These are phyloP conservation scores for Petrophora chlorosata DNA, from an alignment of 2,888 invertebrate species.

Conservation along the genomic window DNA sequence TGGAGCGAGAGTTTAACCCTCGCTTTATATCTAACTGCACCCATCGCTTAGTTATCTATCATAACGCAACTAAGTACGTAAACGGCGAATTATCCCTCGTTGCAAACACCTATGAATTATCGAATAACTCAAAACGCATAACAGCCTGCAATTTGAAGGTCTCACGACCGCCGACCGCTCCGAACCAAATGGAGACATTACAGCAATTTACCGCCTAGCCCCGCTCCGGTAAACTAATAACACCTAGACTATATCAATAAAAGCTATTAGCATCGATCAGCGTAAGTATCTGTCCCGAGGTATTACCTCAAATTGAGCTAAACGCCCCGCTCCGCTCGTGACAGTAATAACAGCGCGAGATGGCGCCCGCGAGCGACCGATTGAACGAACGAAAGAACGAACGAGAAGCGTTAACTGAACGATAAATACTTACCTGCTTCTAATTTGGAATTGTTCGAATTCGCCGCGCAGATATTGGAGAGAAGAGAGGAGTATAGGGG, in stretches of 20 bases:
- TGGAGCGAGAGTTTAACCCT: not conserved
- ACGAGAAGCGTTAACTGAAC: constrained; percentile 25
- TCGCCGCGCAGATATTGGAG: constrained; percentile 31
- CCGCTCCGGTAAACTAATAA: constrained; percentile 62
- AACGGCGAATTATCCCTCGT: constrained; percentile 26
- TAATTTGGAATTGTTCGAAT: constrained; percentile 21
- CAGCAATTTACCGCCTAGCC: constrained; percentile 58
- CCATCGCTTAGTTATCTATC: constrained; percentile 5
- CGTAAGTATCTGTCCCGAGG: constrained; percentile 67
- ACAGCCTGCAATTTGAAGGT: constrained; percentile 66
- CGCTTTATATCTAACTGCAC: not conserved
- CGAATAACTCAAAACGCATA: constrained; percentile 68
- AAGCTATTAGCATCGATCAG: constrained; percentile 79
- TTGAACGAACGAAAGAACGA: constrained; percentile 20
- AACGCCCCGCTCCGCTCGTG: constrained; percentile 53
- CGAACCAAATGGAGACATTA: constrained; percentile 66
- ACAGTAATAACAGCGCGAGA: constrained; percentile 58
- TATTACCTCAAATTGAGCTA: constrained; percentile 75
- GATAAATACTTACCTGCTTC: constrained; percentile 26
- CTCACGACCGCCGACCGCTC: constrained; percentile 56
- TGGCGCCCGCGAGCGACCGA: constrained; percentile 31
- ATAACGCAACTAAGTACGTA: constrained; percentile 26
- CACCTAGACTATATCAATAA: constrained; percentile 79
- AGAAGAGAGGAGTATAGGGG: no score
- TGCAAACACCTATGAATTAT: constrained; percentile 52